Evolutionary conservation across 2,888 invertebrate species (phyloP), one percentile per base, ranked within the genome.

Genomic region (Nasonovia ribisnigri): DNA sequence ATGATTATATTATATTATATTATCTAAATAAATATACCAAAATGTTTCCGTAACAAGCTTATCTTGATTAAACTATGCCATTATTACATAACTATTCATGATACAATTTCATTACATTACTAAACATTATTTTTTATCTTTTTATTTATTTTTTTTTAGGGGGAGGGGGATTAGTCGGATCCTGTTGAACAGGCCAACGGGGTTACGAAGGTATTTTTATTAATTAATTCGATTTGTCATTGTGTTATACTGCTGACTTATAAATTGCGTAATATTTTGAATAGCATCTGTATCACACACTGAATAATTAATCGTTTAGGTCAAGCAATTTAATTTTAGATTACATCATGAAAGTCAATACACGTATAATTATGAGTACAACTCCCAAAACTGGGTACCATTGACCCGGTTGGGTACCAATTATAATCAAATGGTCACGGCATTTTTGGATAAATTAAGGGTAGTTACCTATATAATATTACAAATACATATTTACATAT

Each of bases 391-490:
- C 48, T 42, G 51, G 57, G 60, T 67, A 92, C 88, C 48, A 88
- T 92, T 86, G 60, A 87, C 86, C 89, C n/a, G 54, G 89, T 36
- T 48, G 54, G 57, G 77, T 84, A 93, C 89, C 89, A 93, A 93
- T 93, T 93, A 89, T 89, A 84, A 93, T 60, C 46, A 93, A 93
- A 93, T 36, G 84, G 93, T 93, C 93, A 93, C 89, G 90, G 57
- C 90, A 90, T 90, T 93, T 90, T 86, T 48, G 93, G 89, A 84
- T 93, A 90, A 92, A 92, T 92, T 92, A 92, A 46, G 43, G 89
- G 57, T 51, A 77, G 77, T 36, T 36, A 77, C 77, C 77, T 67
- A 67, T 88, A 92, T 92, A 46, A 88, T 89, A 93, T 54, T 57
- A 84, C 46, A 77, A 88, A 88, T 87, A 92, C 86, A 60, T 89